Conservation (phyloP, 2,113 vertebrate genomes). For the Drymodes brunneopygia region DNA sequence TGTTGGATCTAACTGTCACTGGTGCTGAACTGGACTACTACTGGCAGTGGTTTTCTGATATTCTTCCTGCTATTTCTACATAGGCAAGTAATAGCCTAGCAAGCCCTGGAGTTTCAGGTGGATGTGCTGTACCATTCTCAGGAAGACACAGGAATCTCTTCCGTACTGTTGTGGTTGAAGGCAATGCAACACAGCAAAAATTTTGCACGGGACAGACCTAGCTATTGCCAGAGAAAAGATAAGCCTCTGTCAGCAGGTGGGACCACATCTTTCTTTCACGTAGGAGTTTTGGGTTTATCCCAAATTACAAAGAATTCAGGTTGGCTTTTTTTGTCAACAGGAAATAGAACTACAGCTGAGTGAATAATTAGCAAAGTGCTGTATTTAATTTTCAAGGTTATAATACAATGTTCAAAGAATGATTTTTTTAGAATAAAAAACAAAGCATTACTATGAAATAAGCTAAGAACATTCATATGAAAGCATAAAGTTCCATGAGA, state of each 20-base stretch:
- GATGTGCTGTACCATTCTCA: neutral
- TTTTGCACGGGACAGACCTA: neutral
- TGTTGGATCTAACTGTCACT: neutral
- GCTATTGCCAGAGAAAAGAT: neutral
- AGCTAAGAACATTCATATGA: neutral
- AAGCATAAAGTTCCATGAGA: neutral
- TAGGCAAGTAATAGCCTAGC: neutral
- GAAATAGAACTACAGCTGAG: neutral
- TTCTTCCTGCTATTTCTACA: neutral
- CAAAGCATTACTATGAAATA: neutral
- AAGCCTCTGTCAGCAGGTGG: neutral
- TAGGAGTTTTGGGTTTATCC: neutral
- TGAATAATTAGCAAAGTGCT: neutral
- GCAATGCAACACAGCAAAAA: neutral
- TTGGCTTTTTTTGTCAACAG: neutral
- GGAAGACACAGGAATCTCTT: neutral
- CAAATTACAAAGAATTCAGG: neutral
- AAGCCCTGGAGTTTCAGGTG: neutral
- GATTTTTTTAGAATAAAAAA: neutral
- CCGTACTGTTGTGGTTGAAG: neutral
- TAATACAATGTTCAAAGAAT: neutral
- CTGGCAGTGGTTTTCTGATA: neutral
- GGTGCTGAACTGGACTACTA: neutral
- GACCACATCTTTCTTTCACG: neutral
- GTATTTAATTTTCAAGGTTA: neutral